Base-by-base conservation (phyloP, 2,113 vertebrate genomes). In the Ardeotis arabs region DNA sequence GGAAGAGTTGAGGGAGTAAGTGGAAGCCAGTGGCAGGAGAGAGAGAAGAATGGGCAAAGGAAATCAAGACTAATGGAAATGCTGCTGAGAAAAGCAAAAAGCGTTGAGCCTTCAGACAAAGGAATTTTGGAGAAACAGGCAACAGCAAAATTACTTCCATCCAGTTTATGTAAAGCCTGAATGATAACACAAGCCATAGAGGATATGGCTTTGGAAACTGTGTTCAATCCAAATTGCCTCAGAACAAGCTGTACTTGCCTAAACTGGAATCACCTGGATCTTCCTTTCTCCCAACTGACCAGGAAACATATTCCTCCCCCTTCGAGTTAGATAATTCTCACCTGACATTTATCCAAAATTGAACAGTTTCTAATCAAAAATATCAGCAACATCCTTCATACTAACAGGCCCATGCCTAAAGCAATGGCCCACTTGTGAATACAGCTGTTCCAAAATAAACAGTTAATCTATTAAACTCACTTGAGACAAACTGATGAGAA, bases 401-500 rank as follows among this genome's bases (percentile, higher is more conserved):
- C 35, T 53, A 96, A 73, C 39, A 81, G 18, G 41, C 56, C 74
- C 14, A 20, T 9, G 23, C 62, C 60, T 86, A 93, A 86, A 94
- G 91, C 49, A 82, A 78, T n/a, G 13, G 49, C 33, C 49, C 58
- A 56, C 73, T 90, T 90, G 92, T 88, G 87, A 94, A 86, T 77
- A 80, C 60, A 93, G 80, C 39, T 92, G 66, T 55, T 86, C 22
- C 19, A 77, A 84, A 88, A 81, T 59, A 72, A 58, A 58, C 5
- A 64, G 64, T 69, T 84, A 59, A 79, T 91, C 53, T 37, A 55
- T 4, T 76, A 83, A 92, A 91, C 90, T 87, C 73, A 83, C 58
- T 82, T 0, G 1, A 91, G 80, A 73, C 44, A 91, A 92, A 75
- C 60, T 53, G 41, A 83, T 52, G 59, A 92, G 68, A 87, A 90